Evolutionary conservation across 2,888 invertebrate species (phyloP).

Genomic region (Tipula helvola): DNA sequence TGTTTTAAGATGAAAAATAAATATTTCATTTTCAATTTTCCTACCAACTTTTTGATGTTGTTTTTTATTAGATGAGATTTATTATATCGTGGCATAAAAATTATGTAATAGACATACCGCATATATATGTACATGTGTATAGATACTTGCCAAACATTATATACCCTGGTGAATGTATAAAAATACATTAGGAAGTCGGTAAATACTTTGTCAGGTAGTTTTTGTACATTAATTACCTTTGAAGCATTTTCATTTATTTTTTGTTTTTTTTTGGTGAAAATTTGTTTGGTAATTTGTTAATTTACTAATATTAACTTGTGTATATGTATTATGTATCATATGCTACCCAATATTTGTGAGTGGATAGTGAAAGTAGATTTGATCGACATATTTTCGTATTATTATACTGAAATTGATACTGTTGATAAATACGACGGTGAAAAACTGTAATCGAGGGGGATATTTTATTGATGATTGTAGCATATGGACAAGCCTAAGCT

Average conservation of each 20-base stretch:
- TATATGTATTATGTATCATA: neutral
- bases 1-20: neutral
- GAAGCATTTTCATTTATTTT: neutral
- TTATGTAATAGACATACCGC: neutral
- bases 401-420: too few relatives aligned
- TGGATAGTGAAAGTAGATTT: too few relatives aligned
- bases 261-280: neutral
- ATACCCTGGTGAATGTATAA: neutral
- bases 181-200: neutral
- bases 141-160: neutral
- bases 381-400: too few relatives aligned
- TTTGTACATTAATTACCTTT: neutral
- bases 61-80: conserved; percentile 4
- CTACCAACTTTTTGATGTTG: neutral
- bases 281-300: neutral
- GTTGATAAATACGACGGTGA: too few relatives aligned
- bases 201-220: neutral
- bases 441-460: too few relatives aligned
- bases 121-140: neutral
- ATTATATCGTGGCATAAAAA: neutral
- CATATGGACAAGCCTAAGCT: too few relatives aligned
- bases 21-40: neutral
- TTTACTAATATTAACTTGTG: neutral
- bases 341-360: too few relatives aligned
- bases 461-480: too few relatives aligned